Conservation (phyloP, 2,113 vertebrate genomes). For the Neofelis nebulosa region DNA sequence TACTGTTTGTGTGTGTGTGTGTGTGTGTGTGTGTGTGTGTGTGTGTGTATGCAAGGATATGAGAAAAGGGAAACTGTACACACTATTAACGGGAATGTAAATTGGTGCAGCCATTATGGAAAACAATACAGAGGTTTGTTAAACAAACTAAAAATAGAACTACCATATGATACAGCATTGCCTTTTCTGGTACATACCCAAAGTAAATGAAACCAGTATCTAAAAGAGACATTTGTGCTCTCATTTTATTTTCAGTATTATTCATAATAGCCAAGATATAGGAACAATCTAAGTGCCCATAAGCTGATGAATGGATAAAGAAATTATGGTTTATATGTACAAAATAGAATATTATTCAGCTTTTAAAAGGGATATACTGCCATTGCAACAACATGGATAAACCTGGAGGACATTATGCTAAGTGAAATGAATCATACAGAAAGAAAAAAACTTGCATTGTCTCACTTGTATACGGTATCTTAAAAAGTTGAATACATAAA, state of each 20-base stretch:
- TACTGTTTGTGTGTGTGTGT: neutral
- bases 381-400: neutral
- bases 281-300: neutral
- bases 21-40: too few species aligned
- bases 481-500: neutral
- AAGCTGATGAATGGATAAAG: neutral
- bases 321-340: neutral
- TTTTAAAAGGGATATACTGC: neutral
- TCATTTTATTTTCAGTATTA: neutral
- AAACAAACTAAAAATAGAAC: neutral
- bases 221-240: neutral
- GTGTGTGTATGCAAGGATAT: neutral
- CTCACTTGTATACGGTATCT: neutral
- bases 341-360: neutral
- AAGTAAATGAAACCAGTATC: neutral
- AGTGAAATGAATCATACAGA: neutral
- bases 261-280: neutral
- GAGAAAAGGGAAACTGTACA: neutral
- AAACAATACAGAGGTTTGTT: neutral
- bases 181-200: neutral
- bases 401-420: neutral
- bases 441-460: neutral
- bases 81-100: neutral
- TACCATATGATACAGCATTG: neutral
- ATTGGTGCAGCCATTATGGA: neutral